Percentiles rank a stretch among this genome's conserved stretches.
Evolutionary conservation across 2,797 vertebrate genomes (phyloP).

Genomic region (Anolis apletophallus): DNA sequence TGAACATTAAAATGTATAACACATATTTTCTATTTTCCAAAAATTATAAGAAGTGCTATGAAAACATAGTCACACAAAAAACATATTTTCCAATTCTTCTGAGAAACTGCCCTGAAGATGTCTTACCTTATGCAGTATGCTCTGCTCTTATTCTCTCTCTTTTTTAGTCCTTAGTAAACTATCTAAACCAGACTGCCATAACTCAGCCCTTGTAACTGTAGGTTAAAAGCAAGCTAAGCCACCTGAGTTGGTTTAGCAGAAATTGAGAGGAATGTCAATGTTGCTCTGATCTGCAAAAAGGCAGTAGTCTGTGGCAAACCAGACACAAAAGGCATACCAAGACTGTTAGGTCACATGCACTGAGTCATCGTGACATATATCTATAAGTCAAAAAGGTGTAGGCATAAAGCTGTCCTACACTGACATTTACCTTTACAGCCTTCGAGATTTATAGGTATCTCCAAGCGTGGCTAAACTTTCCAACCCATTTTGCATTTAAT

Average conservation of each 20-base stretch:
- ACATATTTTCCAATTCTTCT: background rate
- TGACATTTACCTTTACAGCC: slow-evolving; percentile 7
- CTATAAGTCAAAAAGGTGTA: background rate
- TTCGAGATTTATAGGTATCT: slow-evolving; percentile 1
- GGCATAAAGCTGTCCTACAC: background rate
- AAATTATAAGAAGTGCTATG: background rate
- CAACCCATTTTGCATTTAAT: background rate
- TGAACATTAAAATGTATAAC: background rate
- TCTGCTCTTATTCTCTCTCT: background rate
- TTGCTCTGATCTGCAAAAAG: background rate
- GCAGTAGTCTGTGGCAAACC: background rate
- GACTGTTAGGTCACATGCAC: background rate
- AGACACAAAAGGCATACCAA: background rate
- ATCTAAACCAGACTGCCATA: background rate
- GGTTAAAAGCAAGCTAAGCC: background rate
- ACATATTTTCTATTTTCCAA: background rate
- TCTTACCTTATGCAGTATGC: too few relatives aligned
- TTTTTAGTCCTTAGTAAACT: background rate
- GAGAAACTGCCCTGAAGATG: background rate
- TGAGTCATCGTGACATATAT: background rate
- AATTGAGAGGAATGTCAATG: background rate
- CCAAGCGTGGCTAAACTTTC: background rate
- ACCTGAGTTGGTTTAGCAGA: background rate
- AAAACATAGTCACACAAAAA: background rate
- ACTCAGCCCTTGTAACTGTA: background rate